phyloP scores from a whole-genome alignment of 2,888 invertebrate genomes.

The Lamellibrachia columna region DNA sequence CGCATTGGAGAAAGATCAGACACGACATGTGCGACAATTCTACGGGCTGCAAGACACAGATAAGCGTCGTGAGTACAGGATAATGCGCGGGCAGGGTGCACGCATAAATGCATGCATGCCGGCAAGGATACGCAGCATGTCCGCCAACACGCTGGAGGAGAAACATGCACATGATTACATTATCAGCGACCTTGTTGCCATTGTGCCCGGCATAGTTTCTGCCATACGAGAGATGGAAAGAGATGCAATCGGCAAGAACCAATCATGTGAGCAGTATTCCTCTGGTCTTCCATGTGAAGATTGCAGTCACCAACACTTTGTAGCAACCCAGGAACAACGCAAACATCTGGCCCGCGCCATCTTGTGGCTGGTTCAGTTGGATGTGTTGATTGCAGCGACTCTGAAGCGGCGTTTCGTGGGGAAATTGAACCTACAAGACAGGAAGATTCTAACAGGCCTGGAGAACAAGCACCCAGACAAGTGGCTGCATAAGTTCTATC shows the following conservation, averaged over 20 bases:
- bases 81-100: slow-evolving; percentile 1
- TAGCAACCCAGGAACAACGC: not conserved
- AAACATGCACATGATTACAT: not conserved
- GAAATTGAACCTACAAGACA: not conserved
- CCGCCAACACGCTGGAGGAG: not conserved
- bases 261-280: not conserved
- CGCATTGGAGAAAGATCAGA: not conserved
- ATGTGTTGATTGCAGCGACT: not conserved
- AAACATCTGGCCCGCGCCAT: not conserved
- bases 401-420: not conserved
- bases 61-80: not conserved
- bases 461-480: not conserved
- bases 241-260: not conserved
- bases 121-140: not conserved
- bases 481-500: not conserved
- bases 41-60: not conserved
- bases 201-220: not conserved
- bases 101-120: not conserved
- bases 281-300: not conserved
- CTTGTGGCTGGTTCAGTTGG: not conserved
- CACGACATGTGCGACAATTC: not conserved
- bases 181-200: not conserved
- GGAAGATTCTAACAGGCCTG: not conserved
- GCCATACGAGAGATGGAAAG: not conserved
- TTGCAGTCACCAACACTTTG: not conserved